phyloP scores from a whole-genome alignment of 2,797 vertebrate genomes.

The Neostethus bicornis region DNA sequence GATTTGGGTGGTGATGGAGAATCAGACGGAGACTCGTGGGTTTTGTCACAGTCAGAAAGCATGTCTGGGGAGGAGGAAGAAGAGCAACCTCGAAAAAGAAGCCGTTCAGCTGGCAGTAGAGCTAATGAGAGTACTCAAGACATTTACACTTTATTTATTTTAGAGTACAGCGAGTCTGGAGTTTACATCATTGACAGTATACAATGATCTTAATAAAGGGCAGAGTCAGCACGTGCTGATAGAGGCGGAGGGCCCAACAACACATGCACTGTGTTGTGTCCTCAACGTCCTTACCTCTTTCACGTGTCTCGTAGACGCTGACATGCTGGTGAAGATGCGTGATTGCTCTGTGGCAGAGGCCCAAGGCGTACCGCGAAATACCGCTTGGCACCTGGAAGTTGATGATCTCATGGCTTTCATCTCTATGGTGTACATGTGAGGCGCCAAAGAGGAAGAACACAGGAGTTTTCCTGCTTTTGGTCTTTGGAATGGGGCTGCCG shows the following conservation, averaged over 20 bases:
- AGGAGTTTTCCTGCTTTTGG: background rate
- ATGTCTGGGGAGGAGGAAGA: too few relatives aligned
- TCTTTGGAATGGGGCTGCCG: background rate
- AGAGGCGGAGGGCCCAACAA: background rate
- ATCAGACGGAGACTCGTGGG: too few relatives aligned
- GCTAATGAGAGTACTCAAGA: too few relatives aligned
- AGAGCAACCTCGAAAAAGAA: too few relatives aligned
- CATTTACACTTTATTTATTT: too few relatives aligned
- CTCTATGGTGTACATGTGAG: background rate
- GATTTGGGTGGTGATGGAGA: too few relatives aligned
- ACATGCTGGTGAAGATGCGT: conserved; percentile 1
- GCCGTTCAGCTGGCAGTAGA: too few relatives aligned
- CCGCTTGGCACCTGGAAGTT: too few relatives aligned
- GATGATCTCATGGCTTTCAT: conserved; percentile 10
- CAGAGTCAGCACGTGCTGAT: background rate
- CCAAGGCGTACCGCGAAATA: background rate
- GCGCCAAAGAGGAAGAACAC: background rate
- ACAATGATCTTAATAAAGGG: too few relatives aligned
- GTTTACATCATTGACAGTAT: too few relatives aligned
- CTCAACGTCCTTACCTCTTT: background rate
- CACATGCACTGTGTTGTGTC: background rate
- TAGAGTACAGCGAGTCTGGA: too few relatives aligned
- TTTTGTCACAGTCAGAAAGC: too few relatives aligned
- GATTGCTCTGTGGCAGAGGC: conserved; percentile 1
- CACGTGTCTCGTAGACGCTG: background rate